Evolutionary conservation across 1,140 invertebrate genomes (phyloP).

Genomic region (Schlechtendalia chinensis): DNA sequence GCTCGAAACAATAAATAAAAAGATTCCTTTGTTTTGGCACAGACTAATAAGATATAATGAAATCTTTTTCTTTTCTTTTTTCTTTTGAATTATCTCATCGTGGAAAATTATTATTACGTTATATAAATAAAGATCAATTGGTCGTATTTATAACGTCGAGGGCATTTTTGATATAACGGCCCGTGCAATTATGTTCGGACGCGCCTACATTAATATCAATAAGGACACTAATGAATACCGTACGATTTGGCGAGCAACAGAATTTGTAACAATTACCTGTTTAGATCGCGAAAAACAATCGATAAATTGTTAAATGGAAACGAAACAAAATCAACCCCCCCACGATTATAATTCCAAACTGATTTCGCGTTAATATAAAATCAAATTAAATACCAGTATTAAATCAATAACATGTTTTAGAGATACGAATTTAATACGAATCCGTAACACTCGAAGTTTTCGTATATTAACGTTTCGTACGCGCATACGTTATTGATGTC

Average conservation of each 20-base stretch:
- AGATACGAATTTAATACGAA: too few species aligned
- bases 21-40: too few species aligned
- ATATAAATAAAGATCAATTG: conserved; percentile 27
- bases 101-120: background rate
- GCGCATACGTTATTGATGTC: too few species aligned
- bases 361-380: background rate
- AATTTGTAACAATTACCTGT: background rate
- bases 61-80: too few species aligned
- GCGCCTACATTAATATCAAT: background rate
- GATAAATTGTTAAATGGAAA: background rate
- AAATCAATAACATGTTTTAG: background rate
- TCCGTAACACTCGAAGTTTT: too few species aligned
- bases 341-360: background rate
- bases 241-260: too few species aligned
- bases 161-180: background rate
- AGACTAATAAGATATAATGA: background rate
- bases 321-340: background rate
- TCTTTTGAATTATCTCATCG: too few species aligned
- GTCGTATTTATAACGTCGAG: background rate
- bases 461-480: too few species aligned
- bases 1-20: background rate
- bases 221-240: too few species aligned
- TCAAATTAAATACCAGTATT: too few species aligned
- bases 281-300: background rate
- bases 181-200: background rate